Conservation (phyloP, 2,888 invertebrate species). For the Drepanosiphum platanoidis region DNA sequence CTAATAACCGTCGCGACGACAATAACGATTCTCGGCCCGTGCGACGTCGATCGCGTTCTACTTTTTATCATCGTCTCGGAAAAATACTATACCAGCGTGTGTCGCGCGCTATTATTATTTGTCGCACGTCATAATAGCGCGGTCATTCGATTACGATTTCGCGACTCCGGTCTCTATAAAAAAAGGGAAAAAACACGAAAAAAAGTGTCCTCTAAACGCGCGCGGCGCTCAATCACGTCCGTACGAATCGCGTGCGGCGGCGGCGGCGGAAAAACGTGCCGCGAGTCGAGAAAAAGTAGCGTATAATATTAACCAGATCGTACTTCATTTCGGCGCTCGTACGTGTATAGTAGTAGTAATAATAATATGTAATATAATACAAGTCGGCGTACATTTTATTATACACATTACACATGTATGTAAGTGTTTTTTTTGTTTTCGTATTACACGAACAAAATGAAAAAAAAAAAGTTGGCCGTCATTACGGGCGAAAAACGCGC, state of each 20-base stretch:
- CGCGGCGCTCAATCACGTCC: background rate
- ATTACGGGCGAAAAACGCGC: slow-evolving; percentile 26
- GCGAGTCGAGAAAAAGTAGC: background rate
- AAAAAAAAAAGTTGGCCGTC: slow-evolving; percentile 43
- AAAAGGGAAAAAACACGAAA: too few species aligned
- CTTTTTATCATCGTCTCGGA: too few species aligned
- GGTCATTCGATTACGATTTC: too few species aligned
- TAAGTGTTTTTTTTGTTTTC: slow-evolving; percentile 11
- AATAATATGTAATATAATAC: background rate
- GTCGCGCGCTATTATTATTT: too few species aligned
- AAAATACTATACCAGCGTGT: too few species aligned
- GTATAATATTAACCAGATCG: background rate
- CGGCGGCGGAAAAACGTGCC: background rate
- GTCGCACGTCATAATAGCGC: too few species aligned
- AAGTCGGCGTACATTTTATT: background rate
- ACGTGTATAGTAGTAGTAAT: background rate
- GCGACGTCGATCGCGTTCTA: too few species aligned
- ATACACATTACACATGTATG: background rate
- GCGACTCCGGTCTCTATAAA: too few species aligned
- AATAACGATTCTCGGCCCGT: too few species aligned
- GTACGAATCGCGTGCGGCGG: background rate
- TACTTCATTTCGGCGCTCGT: slow-evolving; percentile 17
- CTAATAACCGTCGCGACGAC: too few species aligned
- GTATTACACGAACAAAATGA: slow-evolving; percentile 20
- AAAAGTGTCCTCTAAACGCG: background rate